Percentiles rank a stretch among this genome's conserved stretches.
These are phyloP conservation scores for Notodonta dromedarius DNA, from an alignment of 2,888 invertebrate species.

Conservation along the genomic window DNA sequence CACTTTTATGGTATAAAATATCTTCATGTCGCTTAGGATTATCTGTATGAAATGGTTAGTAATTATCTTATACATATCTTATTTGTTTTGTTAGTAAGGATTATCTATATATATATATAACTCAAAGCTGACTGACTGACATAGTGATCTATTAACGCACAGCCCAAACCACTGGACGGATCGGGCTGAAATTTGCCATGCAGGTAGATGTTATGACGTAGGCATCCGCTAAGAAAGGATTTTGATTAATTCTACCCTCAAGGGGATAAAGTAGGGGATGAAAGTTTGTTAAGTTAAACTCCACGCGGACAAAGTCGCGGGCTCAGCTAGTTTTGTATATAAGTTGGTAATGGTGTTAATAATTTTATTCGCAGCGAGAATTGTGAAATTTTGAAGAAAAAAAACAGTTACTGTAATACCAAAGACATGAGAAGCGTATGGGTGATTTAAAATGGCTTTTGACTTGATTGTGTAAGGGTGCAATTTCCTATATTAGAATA, in stretches of 20 bases:
- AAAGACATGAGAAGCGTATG: constrained; percentile 17
- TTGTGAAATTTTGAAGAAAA: constrained; percentile 9
- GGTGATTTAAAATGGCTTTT: not conserved
- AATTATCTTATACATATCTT: not conserved
- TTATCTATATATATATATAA: no score
- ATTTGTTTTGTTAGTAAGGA: not conserved
- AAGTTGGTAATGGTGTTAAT: constrained; percentile 12
- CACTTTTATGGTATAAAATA: not conserved
- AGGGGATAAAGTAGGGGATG: no score
- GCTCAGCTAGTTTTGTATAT: no score
- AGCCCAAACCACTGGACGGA: no score
- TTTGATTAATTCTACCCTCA: no score
- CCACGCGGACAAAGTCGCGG: no score
- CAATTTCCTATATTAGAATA: not conserved
- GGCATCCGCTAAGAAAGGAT: no score
- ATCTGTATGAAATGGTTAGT: not conserved
- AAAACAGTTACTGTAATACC: constrained; percentile 21
- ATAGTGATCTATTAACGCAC: no score
- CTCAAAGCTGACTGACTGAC: no score
- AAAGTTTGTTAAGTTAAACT: no score
- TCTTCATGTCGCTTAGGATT: not conserved
- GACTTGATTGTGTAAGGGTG: not conserved
- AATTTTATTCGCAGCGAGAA: constrained; percentile 27
- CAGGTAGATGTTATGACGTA: no score
- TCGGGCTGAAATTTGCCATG: no score